phyloP scores from a whole-genome alignment of 2,888 invertebrate genomes.

The Chymomyza amoena region DNA sequence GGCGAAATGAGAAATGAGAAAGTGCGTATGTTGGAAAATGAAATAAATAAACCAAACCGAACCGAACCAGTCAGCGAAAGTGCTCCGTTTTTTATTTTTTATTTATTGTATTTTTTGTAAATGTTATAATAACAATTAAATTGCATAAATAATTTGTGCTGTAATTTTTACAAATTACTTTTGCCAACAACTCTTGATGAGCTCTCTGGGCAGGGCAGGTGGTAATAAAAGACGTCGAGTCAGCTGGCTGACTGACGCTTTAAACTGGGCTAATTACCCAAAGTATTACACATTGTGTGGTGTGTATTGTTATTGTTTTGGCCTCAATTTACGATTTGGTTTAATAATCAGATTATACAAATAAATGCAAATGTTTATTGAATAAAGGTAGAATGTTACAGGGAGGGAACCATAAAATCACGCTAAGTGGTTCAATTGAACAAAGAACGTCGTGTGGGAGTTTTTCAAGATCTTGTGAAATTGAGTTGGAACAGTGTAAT shows the following conservation, averaged over 20 bases:
- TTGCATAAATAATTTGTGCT: conserved; percentile 38
- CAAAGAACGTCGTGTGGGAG: background rate
- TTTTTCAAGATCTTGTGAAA: background rate
- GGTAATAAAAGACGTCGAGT: conserved; percentile 21
- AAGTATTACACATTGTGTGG: conserved; percentile 47
- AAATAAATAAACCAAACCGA: conserved; percentile 12
- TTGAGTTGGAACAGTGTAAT: background rate
- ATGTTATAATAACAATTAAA: conserved; percentile 53
- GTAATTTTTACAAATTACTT: conserved; percentile 60
- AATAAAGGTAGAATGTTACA: conserved; percentile 17
- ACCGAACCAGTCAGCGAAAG: conserved; percentile 1
- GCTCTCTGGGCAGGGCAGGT: conserved; percentile 13
- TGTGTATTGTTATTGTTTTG: conserved; percentile 56
- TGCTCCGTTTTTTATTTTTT: background rate
- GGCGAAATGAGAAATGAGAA: conserved; percentile 18
- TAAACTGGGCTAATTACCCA: conserved; percentile 55
- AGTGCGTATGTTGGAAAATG: conserved; percentile 38
- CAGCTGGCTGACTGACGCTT: background rate
- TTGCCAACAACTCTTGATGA: conserved; percentile 25
- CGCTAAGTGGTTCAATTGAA: background rate
- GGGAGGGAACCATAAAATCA: background rate
- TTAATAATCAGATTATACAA: conserved; percentile 11
- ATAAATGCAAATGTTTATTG: conserved; percentile 23
- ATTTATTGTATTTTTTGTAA: conserved; percentile 29
- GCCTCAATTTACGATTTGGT: conserved; percentile 4